phyloP scores from a whole-genome alignment of 2,113 vertebrate species.

The Steatornis caripensis region DNA sequence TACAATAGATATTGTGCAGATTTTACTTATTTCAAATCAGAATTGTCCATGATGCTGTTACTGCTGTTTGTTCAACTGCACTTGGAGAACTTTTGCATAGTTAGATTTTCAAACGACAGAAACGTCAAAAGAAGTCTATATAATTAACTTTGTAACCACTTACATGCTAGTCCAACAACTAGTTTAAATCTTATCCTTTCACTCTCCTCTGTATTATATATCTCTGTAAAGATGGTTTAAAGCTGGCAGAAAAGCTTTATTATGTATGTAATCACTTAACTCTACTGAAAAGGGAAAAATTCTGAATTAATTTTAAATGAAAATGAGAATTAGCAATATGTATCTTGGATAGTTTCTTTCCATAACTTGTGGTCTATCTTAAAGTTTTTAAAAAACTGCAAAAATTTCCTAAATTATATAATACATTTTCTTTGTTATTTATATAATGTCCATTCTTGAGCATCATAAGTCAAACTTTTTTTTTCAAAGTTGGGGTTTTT shows the following conservation, averaged over 20 bases:
- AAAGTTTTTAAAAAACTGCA: background rate
- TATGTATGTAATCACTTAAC: background rate
- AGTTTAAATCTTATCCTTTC: background rate
- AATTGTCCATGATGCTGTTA: background rate
- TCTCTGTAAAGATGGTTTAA: background rate
- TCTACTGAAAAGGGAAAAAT: background rate
- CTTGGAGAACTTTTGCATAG: background rate
- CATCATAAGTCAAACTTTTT: background rate
- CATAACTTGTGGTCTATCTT: background rate
- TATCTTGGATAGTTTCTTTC: background rate
- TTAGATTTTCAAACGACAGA: background rate
- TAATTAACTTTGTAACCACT: background rate
- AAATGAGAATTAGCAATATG: background rate
- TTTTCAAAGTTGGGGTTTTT: background rate
- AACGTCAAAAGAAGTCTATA: background rate
- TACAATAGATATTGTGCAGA: background rate
- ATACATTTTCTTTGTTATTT: background rate
- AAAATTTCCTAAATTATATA: background rate
- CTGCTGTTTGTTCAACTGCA: background rate
- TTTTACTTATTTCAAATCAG: background rate
- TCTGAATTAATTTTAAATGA: background rate
- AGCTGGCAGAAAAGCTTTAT: background rate
- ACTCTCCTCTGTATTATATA: background rate
- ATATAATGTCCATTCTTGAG: background rate
- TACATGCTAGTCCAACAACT: background rate